These are phyloP conservation scores for Lampropteryx suffumata DNA, from an alignment of 2,888 invertebrate species.

Conservation along the genomic window DNA sequence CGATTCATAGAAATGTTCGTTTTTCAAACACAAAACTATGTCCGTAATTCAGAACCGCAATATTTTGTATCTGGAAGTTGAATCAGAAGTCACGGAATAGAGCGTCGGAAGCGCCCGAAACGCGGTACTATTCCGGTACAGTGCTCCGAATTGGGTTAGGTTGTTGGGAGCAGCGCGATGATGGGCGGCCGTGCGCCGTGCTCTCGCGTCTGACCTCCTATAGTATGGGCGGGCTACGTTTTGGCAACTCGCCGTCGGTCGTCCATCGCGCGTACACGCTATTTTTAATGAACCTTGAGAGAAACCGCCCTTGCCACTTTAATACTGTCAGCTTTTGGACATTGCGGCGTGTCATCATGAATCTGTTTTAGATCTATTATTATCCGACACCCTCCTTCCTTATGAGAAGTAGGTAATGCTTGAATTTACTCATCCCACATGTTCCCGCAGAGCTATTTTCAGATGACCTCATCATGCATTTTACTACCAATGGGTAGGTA, in stretches of 20 bases:
- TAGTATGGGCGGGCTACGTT: constrained; percentile 72
- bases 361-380: constrained; percentile 51
- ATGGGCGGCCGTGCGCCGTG: constrained; percentile 47
- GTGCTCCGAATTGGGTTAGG: constrained; percentile 61
- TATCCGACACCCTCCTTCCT: constrained; percentile 48
- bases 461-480: constrained; percentile 62
- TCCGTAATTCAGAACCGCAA: constrained; percentile 6
- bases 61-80: constrained; percentile 12
- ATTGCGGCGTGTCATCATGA: constrained; percentile 45
- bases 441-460: constrained; percentile 56
- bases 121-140: constrained; percentile 15
- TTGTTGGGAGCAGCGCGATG: constrained; percentile 44
- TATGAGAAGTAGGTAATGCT: constrained; percentile 38
- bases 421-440: constrained; percentile 46
- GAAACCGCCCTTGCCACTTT: constrained; percentile 76
- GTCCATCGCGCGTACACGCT: constrained; percentile 49
- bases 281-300: constrained; percentile 81
- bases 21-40: too few species aligned
- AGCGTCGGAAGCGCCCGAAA: constrained; percentile 14
- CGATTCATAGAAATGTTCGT: too few species aligned
- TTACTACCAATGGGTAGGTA: constrained; percentile 47
- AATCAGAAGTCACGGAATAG: constrained; percentile 12
- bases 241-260: constrained; percentile 76
- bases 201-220: constrained; percentile 49
- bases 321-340: constrained; percentile 53